Conservation (phyloP, 2,113 vertebrate species). For the Chauna torquata region DNA sequence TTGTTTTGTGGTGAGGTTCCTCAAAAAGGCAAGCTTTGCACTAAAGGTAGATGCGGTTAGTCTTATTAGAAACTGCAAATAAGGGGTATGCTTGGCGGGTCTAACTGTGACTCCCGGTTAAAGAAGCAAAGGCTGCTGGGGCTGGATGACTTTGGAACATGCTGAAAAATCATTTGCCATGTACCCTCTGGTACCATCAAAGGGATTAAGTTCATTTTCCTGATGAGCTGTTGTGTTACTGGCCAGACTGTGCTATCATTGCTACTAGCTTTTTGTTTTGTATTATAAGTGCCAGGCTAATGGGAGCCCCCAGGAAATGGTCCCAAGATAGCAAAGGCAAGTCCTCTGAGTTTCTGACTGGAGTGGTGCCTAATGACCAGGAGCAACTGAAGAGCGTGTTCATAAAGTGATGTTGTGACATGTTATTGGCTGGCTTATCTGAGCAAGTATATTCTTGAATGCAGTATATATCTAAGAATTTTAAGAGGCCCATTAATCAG, state of each 20-base stretch:
- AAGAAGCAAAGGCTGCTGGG: neutral
- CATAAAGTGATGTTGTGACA: neutral
- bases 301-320: neutral
- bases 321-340: accelerated
- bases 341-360: neutral
- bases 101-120: neutral
- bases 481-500: neutral
- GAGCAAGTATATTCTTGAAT: slow-evolving; percentile 46
- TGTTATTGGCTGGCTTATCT: neutral
- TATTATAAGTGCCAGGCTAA: neutral
- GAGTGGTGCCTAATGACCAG: neutral
- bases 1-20: neutral
- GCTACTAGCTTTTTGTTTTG: too few relatives aligned
- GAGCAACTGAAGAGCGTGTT: neutral
- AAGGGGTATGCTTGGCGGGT: neutral
- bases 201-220: neutral
- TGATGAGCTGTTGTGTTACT: neutral
- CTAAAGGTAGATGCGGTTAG: neutral
- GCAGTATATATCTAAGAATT: neutral
- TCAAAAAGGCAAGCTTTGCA: neutral
- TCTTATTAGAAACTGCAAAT: neutral
- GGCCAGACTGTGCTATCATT: neutral
- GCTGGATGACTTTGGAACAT: neutral
- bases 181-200: neutral
- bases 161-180: neutral